A percentile compares a stretch with the other conserved stretches of the same genome.
These are phyloP conservation scores for mouse (Mus musculus) DNA, from an alignment of 2,113 vertebrate genomes.

Conservation along the genomic window GRCm39 chr8:39630001-39630500, in stretches of 20 bases:
- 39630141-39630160: background rate
- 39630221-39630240: constrained; percentile 18
- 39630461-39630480: background rate
- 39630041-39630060: no score
- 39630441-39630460: background rate
- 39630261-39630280: background rate
- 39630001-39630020: no score
- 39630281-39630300: background rate
- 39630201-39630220: background rate
- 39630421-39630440: background rate
- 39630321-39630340: background rate
- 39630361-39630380: background rate
- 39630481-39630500: background rate
- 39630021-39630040: no score
- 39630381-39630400: background rate
- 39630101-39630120: background rate
- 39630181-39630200: background rate
- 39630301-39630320: background rate
- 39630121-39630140: background rate
- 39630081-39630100: background rate
- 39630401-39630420: background rate
- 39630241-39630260: background rate
- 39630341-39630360: background rate
- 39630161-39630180: background rate
- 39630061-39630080: background rate